Conservation (phyloP, 2,113 vertebrate genomes). For the Pan paniscus region DNA sequence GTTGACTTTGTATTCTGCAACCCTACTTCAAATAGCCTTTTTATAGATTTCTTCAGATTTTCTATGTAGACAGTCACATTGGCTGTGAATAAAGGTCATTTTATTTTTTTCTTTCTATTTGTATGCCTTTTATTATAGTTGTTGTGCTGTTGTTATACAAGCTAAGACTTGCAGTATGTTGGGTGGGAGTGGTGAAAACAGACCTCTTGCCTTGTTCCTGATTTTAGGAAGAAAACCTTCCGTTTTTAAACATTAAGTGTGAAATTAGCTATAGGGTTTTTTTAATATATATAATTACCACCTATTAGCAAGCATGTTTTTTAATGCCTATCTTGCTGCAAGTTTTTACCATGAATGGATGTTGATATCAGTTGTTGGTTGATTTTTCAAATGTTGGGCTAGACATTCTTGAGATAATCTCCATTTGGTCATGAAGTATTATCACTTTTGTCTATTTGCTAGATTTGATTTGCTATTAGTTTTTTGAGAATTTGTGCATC, state of each 20-base stretch:
- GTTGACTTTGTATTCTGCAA: not conserved
- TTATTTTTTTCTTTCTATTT: not conserved
- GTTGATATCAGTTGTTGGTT: not conserved
- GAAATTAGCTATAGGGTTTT: not conserved
- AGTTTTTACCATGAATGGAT: not conserved
- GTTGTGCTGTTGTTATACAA: not conserved
- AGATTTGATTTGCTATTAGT: not conserved
- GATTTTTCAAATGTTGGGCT: not conserved
- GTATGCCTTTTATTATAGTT: not conserved
- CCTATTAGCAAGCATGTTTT: not conserved
- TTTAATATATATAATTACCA: not conserved
- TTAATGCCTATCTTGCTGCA: not conserved
- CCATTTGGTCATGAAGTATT: not conserved
- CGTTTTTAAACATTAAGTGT: not conserved
- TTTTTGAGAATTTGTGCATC: not conserved
- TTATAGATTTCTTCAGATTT: not conserved
- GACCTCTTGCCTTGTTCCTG: not conserved
- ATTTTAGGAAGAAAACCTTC: not conserved
- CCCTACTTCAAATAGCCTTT: not conserved
- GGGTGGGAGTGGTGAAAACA: not conserved
- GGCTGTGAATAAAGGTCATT: not conserved
- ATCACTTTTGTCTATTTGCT: not conserved
- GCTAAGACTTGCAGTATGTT: not conserved
- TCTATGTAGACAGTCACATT: not conserved
- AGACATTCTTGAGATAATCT: not conserved